phyloP scores from a whole-genome alignment of 1,140 invertebrate species.

The Drosophila kepulauana region DNA sequence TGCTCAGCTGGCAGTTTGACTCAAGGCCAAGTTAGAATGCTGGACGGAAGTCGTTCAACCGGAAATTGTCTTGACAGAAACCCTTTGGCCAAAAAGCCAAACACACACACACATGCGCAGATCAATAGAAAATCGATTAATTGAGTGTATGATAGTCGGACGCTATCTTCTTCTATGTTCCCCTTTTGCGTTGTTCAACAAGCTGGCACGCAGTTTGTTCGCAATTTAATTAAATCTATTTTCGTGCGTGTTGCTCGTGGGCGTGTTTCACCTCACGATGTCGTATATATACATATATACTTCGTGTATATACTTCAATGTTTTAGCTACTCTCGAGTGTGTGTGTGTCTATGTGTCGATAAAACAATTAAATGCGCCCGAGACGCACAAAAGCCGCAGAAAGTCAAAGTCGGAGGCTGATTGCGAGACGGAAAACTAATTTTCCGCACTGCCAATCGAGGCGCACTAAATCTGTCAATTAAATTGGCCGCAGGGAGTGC shows the following conservation, averaged over 20 bases:
- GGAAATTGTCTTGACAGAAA: constrained; percentile 64
- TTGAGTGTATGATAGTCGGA: constrained; percentile 59
- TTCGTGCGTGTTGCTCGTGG: constrained; percentile 72
- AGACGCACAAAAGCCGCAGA: constrained; percentile 61
- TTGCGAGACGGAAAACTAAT: constrained; percentile 81
- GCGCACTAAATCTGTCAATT: constrained; percentile 82
- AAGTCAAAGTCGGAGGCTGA: constrained; percentile 60
- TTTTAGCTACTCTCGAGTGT: constrained; percentile 47
- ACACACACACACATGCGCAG: constrained; percentile 15
- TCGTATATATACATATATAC: constrained; percentile 4
- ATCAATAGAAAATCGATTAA: constrained; percentile 78
- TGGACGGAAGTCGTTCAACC: constrained; percentile 39
- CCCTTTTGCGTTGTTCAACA: neutral
- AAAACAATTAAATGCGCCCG: constrained; percentile 78
- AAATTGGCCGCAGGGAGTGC: constrained; percentile 80
- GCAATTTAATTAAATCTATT: constrained; percentile 84
- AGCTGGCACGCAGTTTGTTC: constrained; percentile 67
- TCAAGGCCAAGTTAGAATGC: constrained; percentile 32
- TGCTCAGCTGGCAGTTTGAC: too few relatives aligned
- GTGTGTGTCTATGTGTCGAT: constrained; percentile 63
- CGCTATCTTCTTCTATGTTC: neutral
- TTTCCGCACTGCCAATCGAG: constrained; percentile 82
- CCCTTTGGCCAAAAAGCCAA: constrained; percentile 40
- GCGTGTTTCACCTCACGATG: constrained; percentile 65
- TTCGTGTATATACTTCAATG: constrained; percentile 14